phyloP scores from a whole-genome alignment of 2,113 vertebrate species.

The Sander lucioperca region DNA sequence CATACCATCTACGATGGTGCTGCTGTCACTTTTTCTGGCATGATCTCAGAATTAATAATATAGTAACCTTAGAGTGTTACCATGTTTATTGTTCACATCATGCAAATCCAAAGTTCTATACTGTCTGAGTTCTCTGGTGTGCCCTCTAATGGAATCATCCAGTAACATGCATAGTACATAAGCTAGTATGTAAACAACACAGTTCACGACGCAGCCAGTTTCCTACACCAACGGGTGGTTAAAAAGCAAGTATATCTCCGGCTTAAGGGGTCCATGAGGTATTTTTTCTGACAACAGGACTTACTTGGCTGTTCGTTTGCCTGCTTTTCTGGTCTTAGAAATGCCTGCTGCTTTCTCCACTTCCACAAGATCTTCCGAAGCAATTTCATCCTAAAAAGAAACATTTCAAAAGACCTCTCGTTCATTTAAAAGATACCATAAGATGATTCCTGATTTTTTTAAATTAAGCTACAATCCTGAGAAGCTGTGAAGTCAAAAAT shows the following conservation, averaged over 20 bases:
- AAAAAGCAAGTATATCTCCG: too few species aligned
- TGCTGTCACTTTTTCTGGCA: not conserved
- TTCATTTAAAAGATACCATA: not conserved
- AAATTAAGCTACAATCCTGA: too few species aligned
- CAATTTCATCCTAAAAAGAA: slow-evolving; percentile 58
- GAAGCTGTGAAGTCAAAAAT: too few species aligned
- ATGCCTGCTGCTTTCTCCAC: slow-evolving; percentile 40
- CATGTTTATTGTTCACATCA: too few species aligned
- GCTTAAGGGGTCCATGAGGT: not conserved
- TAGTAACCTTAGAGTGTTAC: too few species aligned
- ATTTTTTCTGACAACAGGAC: not conserved
- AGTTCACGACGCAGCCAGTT: too few species aligned
- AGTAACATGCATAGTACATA: too few species aligned
- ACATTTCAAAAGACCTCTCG: not conserved
- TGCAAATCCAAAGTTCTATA: too few species aligned
- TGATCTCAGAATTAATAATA: not conserved
- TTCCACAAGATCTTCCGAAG: slow-evolving; percentile 49
- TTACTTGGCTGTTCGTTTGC: slow-evolving; percentile 75
- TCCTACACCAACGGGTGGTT: too few species aligned
- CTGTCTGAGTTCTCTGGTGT: too few species aligned
- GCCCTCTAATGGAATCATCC: too few species aligned
- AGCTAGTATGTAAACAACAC: too few species aligned
- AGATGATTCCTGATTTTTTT: not conserved
- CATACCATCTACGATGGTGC: not conserved
- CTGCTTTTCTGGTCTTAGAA: slow-evolving; percentile 69